Percentiles rank a stretch among this genome's conserved stretches.
These are phyloP conservation scores for Lophius piscatorius DNA, from an alignment of 2,113 vertebrate genomes.

Conservation along the genomic window DNA sequence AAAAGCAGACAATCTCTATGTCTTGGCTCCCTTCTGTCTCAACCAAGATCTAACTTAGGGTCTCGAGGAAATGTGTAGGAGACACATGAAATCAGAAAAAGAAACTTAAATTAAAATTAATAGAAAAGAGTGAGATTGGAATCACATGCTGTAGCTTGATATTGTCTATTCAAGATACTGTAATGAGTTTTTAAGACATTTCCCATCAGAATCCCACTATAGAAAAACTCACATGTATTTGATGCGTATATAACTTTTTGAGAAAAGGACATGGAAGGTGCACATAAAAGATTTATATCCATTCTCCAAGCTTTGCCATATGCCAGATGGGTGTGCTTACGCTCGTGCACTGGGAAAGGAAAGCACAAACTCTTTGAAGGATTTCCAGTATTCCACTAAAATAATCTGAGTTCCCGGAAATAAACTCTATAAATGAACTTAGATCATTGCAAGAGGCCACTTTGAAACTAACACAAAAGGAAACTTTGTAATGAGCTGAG, in stretches of 20 bases:
- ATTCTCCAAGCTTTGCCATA: constrained; percentile 1
- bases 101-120: neutral
- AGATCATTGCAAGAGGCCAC: constrained; percentile 27
- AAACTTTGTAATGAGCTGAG: constrained; percentile 36
- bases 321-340: neutral
- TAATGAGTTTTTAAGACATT: too few species aligned
- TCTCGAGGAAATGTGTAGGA: constrained; percentile 23
- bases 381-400: constrained; percentile 16
- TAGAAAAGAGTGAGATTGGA: too few species aligned
- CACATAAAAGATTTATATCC: constrained; percentile 37
- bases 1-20: constrained; percentile 64
- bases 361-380: constrained; percentile 12
- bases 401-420: constrained; percentile 21
- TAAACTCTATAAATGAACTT: constrained; percentile 25
- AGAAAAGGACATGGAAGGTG: too few species aligned
- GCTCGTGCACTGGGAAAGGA: neutral
- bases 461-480: constrained; percentile 26
- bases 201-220: too few species aligned
- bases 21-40: constrained; percentile 33
- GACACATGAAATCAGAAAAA: constrained; percentile 4
- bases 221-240: too few species aligned
- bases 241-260: constrained; percentile 16
- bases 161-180: too few species aligned
- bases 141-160: neutral
- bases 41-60: constrained; percentile 30